Evolutionary conservation across 2,797 vertebrate genomes (phyloP).

Genomic region (Pogoniulus pusillus): DNA sequence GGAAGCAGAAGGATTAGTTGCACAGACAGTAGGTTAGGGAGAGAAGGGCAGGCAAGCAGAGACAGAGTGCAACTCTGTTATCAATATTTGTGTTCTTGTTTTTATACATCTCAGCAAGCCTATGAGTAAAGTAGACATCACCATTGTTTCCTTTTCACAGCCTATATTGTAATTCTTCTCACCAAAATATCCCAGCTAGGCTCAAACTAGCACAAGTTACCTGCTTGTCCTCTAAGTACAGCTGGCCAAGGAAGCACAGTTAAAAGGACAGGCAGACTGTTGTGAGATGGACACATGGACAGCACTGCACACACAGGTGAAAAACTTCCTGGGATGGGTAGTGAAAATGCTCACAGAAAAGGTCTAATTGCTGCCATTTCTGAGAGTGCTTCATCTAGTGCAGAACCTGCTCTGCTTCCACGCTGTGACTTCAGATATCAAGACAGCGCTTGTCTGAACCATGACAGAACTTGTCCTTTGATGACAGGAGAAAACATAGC

Average conservation of each 20-base stretch:
- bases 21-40: no score
- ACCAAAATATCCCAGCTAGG: no score
- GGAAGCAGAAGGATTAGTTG: no score
- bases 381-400: not conserved
- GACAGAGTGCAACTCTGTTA: no score
- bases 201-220: no score
- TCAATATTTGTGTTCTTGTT: no score
- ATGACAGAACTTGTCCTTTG: not conserved
- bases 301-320: not conserved
- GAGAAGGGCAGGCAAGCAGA: no score
- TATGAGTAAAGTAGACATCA: no score
- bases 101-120: no score
- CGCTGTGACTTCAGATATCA: fast-evolving
- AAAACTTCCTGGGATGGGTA: not conserved
- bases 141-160: no score
- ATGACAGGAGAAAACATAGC: not conserved
- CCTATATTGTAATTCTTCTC: no score
- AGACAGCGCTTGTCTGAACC: not conserved
- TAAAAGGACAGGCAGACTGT: not conserved
- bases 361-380: not conserved
- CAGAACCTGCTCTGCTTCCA: not conserved
- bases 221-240: not conserved
- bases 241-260: not conserved
- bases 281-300: not conserved
- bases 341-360: not conserved